phyloP scores from a whole-genome alignment of 2,797 vertebrate species.

The Macropus fuliginosus region DNA sequence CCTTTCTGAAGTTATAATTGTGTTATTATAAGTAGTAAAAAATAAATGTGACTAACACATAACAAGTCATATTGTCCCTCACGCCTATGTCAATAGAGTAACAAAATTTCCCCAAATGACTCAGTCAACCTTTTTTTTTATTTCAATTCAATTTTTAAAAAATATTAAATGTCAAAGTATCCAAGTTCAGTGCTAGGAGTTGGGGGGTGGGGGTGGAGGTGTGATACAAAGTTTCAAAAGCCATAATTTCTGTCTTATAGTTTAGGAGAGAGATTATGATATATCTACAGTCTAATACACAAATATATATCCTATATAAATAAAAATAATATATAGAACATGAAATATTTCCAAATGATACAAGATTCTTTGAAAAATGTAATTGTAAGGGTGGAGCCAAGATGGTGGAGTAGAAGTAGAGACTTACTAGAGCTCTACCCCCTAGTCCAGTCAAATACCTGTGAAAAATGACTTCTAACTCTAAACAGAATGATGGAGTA shows the following conservation, averaged over 20 bases:
- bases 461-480: too few species aligned
- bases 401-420: too few species aligned
- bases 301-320: neutral
- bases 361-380: neutral
- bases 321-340: neutral
- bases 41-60: neutral
- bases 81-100: neutral
- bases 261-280: neutral
- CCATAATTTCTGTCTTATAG: neutral
- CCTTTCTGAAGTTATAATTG: slow-evolving; percentile 9
- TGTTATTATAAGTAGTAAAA: slow-evolving; percentile 5
- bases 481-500: too few species aligned
- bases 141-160: neutral
- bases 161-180: neutral
- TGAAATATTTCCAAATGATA: neutral
- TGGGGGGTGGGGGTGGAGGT: too few species aligned
- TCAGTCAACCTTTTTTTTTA: neutral
- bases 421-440: too few species aligned
- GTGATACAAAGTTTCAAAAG: neutral
- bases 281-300: neutral
- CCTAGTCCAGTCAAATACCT: too few species aligned
- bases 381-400: neutral
- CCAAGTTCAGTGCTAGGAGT: neutral
- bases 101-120: neutral
- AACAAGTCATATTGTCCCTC: neutral